Evolutionary conservation across 2,888 invertebrate species (phyloP).

Genomic region (Tillus elongatus): DNA sequence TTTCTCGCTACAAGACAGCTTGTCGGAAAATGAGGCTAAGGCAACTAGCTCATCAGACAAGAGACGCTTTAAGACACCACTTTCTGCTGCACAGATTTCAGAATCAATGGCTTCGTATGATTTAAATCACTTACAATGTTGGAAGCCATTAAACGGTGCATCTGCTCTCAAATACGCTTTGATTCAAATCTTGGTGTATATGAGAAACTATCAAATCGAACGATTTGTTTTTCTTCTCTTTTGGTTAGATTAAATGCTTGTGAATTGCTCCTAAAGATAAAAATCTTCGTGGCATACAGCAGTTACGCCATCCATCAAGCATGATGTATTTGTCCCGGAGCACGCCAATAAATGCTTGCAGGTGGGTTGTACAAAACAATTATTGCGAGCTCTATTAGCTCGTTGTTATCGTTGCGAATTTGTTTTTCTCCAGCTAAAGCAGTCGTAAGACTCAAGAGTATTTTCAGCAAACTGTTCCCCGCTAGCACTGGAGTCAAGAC

Average conservation of each 20-base stretch:
- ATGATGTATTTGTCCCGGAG: conserved; percentile 2
- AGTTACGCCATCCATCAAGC: no score
- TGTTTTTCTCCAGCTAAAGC: conserved; percentile 3
- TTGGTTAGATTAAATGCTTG: background rate
- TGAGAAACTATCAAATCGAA: background rate
- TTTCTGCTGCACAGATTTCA: background rate
- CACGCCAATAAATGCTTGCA: conserved; percentile 1
- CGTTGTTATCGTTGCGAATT: background rate
- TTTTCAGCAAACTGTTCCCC: conserved; percentile 2
- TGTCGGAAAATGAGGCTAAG: conserved; percentile 2
- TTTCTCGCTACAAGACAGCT: conserved; percentile 4
- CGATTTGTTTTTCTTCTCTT: background rate
- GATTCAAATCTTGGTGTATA: conserved; percentile 1
- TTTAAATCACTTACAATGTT: background rate
- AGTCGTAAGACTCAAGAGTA: no score
- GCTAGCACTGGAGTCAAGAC: conserved; percentile 4
- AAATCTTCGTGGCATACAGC: no score
- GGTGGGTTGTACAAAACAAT: conserved; percentile 1
- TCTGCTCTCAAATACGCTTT: background rate
- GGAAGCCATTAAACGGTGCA: background rate
- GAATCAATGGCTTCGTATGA: background rate
- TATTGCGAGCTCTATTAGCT: background rate
- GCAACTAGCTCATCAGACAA: conserved; percentile 1
- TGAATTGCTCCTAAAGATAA: background rate
- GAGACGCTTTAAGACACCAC: background rate